Percentiles rank a stretch among this genome's conserved stretches.
These are phyloP conservation scores for Sciurus carolinensis DNA, from an alignment of 2,797 vertebrate genomes.

Conservation along the genomic window DNA sequence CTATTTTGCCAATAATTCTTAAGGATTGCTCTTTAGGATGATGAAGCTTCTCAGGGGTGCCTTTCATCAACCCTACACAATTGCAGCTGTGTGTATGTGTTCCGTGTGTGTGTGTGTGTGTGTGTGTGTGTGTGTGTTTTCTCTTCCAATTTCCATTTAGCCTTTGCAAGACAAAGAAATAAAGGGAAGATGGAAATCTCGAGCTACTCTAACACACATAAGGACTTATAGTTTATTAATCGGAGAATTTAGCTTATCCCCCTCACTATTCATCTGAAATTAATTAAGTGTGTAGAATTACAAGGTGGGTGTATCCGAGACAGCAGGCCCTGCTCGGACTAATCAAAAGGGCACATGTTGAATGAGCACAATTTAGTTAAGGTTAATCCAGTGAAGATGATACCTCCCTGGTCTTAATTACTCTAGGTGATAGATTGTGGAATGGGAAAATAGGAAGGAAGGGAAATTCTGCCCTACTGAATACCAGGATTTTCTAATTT, in stretches of 20 bases:
- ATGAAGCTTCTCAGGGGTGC: conserved; percentile 14
- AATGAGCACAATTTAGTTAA: conserved; percentile 92
- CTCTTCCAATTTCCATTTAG: conserved; percentile 59
- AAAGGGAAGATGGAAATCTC: conserved; percentile 73
- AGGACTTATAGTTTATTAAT: conserved; percentile 90
- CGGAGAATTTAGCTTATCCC: conserved; percentile 88
- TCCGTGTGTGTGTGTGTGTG: conserved; percentile 64
- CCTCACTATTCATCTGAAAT: conserved; percentile 92
- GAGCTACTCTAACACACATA: conserved; percentile 87
- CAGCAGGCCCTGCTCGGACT: conserved; percentile 91
- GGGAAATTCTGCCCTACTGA: conserved; percentile 90
- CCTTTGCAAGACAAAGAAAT: conserved; percentile 75
- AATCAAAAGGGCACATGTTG: conserved; percentile 94
- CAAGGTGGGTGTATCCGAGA: conserved; percentile 91
- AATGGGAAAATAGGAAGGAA: conserved; percentile 92
- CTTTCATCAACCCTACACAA: conserved; percentile 70
- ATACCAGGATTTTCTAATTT: conserved; percentile 95
- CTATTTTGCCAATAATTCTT: conserved; percentile 75
- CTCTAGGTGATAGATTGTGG: conserved; percentile 92
- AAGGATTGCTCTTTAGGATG: conserved; percentile 81
- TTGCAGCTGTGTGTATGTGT: conserved; percentile 73
- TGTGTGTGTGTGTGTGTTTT: conserved; percentile 71
- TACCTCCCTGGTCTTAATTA: conserved; percentile 92
- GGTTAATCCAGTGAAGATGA: conserved; percentile 94
- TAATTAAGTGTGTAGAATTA: conserved; percentile 93